Base-by-base conservation (phyloP, 1,140 invertebrate genomes). In the Pollicipes pollicipes region DNA sequence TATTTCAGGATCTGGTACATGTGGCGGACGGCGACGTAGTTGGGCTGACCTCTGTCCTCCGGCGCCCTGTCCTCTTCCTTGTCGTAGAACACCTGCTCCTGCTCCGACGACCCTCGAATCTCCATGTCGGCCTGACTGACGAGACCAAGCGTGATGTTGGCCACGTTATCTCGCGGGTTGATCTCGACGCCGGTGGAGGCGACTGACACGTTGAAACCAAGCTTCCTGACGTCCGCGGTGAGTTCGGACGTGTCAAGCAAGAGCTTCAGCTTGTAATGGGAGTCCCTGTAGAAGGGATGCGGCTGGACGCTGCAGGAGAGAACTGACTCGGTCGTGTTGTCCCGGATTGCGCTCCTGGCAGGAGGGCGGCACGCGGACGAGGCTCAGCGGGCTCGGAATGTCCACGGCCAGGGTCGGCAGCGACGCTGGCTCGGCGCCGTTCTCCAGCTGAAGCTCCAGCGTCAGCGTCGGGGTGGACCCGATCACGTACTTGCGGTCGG, bases 341-440 rank as follows among this genome's bases (percentile, higher is more conserved):
- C 17, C 45, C 2, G 45, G 21, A 21, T 21, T 58, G 13, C 27
- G 27, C 64, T 66, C 64, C 27, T 66, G 27, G 28, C 64, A 66
- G n/a, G 28, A 66, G 24, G 64, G 28, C 6, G 64, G 64, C 8
- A 66, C 27, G 3, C 64, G 64, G 24, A 66, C 27, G 24, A 66
- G 64, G 28, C n/a, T 66, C 24, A 66, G 3, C 2, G 72, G 72
- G 74, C 70, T 32, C 68, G 68, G 67, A 69, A 75, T 24, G 6
- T 21, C 28, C 10, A 66, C 64, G 3, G 28, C 28, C 27, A 66
- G 28, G 8, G 8, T 29, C 3, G 64, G 64, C 64, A 66, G 28
- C 28, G 64, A 66, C 28, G 64, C 64, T 1, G 64, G 64, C 28
- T 66, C 64, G 17, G 24, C 64, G n/a, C 28, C 8, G 28, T 66